Evolutionary conservation across 2,888 invertebrate species (phyloP).

Genomic region (Cephus rjabovi): DNA sequence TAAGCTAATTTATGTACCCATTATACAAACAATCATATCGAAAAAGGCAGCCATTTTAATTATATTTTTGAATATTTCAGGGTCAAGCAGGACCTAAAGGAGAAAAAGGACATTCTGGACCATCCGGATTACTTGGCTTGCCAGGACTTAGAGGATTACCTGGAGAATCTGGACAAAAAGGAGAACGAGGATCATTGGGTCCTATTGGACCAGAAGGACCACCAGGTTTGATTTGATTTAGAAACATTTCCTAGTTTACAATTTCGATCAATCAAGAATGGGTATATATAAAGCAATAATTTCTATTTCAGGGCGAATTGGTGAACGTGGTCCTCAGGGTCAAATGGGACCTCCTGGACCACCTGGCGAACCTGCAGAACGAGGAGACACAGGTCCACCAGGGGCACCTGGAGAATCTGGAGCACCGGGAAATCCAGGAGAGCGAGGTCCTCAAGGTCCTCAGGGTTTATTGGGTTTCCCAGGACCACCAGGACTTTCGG

Average conservation of each 20-base stretch:
- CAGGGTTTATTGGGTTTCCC: constrained; percentile 78
- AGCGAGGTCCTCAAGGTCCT: constrained; percentile 78
- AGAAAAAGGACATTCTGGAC: constrained; percentile 78
- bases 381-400: constrained; percentile 81
- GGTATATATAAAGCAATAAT: constrained; percentile 3
- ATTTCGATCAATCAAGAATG: neutral
- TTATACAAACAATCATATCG: neutral
- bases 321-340: constrained; percentile 84
- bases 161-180: constrained; percentile 79
- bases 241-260: neutral
- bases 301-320: constrained; percentile 71
- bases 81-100: constrained; percentile 77
- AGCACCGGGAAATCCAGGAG: constrained; percentile 80
- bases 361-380: constrained; percentile 84
- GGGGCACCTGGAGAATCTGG: constrained; percentile 80
- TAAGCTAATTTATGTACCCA: constrained; percentile 55
- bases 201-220: constrained; percentile 82
- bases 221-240: constrained; percentile 67
- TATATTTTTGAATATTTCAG: constrained; percentile 57
- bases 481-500: constrained; percentile 77
- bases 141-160: constrained; percentile 77
- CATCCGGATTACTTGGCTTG: constrained; percentile 77
- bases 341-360: constrained; percentile 79
- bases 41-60: neutral
- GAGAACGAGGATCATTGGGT: constrained; percentile 79